Conservation (phyloP, 2,113 vertebrate genomes). For the Suricata suricatta region DNA sequence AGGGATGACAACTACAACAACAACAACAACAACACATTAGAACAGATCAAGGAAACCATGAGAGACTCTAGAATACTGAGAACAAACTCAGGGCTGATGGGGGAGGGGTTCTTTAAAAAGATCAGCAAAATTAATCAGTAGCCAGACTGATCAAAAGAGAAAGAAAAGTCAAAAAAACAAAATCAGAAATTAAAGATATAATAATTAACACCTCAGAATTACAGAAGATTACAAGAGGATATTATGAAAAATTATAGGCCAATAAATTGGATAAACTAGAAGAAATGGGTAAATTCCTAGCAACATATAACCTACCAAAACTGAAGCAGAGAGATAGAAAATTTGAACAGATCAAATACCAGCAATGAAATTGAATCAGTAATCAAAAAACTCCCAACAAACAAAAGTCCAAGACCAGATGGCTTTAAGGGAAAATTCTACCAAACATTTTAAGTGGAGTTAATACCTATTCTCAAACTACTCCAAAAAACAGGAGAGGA, state of each 20-base stretch:
- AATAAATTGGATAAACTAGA: neutral
- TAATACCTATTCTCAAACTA: neutral
- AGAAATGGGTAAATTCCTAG: neutral
- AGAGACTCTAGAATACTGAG: no score
- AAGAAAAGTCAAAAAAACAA: neutral
- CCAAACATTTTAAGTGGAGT: neutral
- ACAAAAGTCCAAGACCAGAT: neutral
- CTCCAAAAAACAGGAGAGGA: neutral
- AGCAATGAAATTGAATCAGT: neutral
- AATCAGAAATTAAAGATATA: neutral
- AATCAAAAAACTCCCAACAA: neutral
- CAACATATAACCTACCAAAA: neutral
- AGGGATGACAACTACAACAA: no score
- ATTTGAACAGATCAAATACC: neutral
- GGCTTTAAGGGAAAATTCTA: neutral
- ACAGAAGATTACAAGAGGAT: neutral
- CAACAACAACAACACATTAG: no score
- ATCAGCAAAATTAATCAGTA: neutral
- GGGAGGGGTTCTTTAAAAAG: neutral
- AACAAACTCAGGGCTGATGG: no score
- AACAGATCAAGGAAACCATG: no score
- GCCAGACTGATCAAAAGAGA: neutral
- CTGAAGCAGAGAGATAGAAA: neutral
- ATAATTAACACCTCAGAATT: neutral
- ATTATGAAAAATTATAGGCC: neutral